Base-by-base conservation (phyloP, 2,113 vertebrate species). In the Corythoichthys intestinalis region DNA sequence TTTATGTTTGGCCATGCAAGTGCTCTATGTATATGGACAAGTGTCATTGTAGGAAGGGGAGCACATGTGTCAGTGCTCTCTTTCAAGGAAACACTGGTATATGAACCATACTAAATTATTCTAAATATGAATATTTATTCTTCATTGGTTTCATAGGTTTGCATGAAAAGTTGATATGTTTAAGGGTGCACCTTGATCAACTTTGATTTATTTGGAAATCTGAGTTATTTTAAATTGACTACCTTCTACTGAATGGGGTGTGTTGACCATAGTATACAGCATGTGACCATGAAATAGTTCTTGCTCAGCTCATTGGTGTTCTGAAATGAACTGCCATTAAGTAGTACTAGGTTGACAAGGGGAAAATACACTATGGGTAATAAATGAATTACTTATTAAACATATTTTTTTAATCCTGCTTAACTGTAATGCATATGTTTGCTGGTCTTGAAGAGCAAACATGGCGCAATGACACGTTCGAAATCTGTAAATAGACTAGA, bases 1-100 rank as follows among this genome's bases (percentile, higher is more conserved):
- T 77, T 83, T 68, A 60, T 70, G 50, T 74, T 61, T 65, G 53
- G 47, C 52, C 54, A 28, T 49, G 62, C 75, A 49, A 61, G 66
- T 65, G 52, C 39, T 71, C n/a, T 14, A 57, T 74, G 50, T n/a
- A 59, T 69, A 67, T 38, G 13, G 67, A 62, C 74, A 69, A 59
- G 74, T 76, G 57, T 59, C 4, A 62, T 15, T 15, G 48, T 13
- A 15, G 48, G 48, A 50, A 50, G 48, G 12, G 14, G 14, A 50
- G 14, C 56, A 49, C 46, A 64, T 59, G 46, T 69, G 72, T 69
- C 65, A 17, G 37, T 39, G 17, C 62, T 15, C 62, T 34, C 50
- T 50, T 52, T 52, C 65, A 52, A 52, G 35, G 65, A 39, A 64
- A 66, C 15, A 44, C 15, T 58, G 35, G 56, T 15, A 13, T 14